phyloP scores from a whole-genome alignment of 1,140 invertebrate genomes.

The Bombyx mandarina region DNA sequence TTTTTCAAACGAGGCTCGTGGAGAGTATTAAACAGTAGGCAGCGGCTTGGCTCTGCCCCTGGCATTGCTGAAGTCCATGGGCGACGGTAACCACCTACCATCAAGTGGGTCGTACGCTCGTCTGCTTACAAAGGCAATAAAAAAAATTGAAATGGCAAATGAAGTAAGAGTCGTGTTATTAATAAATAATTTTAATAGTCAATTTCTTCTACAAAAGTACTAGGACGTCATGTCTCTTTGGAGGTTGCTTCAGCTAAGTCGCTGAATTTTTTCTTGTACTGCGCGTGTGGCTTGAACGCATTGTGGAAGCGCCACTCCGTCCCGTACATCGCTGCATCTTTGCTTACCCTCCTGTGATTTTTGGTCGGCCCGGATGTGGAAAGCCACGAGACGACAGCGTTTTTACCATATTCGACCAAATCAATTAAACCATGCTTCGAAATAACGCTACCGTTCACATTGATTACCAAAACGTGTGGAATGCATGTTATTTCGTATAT shows the following conservation, averaged over 20 bases:
- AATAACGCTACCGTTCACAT: constrained; percentile 32
- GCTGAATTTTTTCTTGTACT: constrained; percentile 4
- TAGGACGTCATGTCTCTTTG: neutral
- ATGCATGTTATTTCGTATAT: constrained; percentile 43
- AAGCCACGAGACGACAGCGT: constrained; percentile 50
- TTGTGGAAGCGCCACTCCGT: constrained; percentile 34
- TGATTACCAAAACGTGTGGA: constrained; percentile 37
- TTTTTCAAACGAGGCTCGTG: no score
- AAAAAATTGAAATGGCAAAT: neutral
- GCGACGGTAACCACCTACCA: no score
- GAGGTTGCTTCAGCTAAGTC: neutral
- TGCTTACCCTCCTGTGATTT: constrained; percentile 29
- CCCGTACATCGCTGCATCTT: constrained; percentile 37
- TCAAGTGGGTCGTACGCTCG: no score
- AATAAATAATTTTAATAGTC: neutral
- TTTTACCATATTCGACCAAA: constrained; percentile 45
- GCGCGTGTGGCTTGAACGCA: neutral
- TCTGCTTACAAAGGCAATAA: no score
- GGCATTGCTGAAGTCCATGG: no score
- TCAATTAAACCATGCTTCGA: constrained; percentile 37
- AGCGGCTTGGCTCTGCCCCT: no score
- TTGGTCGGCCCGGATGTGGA: constrained; percentile 17
- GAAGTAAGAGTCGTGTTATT: neutral
- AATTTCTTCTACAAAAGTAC: neutral
- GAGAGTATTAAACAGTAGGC: no score